phyloP scores from a whole-genome alignment of 2,888 invertebrate species.

The Calameuta pallipes region DNA sequence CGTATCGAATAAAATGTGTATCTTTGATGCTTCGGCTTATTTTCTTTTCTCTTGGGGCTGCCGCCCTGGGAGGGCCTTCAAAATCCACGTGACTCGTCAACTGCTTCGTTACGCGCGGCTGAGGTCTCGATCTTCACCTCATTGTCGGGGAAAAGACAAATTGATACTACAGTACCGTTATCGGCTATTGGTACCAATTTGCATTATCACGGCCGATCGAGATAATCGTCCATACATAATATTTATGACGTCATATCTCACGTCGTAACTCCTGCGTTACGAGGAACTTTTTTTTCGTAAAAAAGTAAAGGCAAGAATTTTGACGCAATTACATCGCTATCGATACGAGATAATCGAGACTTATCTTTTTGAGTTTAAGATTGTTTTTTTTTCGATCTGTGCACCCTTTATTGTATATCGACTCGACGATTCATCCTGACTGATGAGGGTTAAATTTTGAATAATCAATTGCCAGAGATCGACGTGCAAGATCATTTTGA shows the following conservation, averaged over 20 bases:
- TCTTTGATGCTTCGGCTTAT: neutral
- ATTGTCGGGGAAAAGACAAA: neutral
- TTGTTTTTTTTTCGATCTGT: neutral
- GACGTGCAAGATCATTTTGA: neutral
- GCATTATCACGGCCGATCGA: too few species aligned
- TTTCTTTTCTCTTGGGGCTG: neutral
- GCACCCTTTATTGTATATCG: neutral
- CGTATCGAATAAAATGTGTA: constrained; percentile 47
- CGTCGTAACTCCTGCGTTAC: too few species aligned
- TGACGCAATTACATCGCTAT: too few species aligned
- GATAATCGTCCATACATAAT: too few species aligned
- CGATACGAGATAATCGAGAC: too few species aligned
- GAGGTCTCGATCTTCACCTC: neutral
- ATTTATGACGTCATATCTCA: too few species aligned
- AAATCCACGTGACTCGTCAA: neutral
- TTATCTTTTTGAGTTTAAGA: neutral
- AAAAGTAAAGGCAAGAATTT: too few species aligned
- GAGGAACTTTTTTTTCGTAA: too few species aligned
- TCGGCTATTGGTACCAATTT: too few species aligned
- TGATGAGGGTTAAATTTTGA: neutral
- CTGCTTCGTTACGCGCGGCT: neutral
- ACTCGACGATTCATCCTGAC: neutral
- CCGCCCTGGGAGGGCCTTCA: neutral
- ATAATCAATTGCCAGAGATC: neutral
- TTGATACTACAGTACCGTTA: neutral